Evolutionary conservation across 2,113 vertebrate species (phyloP).

Genomic region (Camarhynchus parvulus): DNA sequence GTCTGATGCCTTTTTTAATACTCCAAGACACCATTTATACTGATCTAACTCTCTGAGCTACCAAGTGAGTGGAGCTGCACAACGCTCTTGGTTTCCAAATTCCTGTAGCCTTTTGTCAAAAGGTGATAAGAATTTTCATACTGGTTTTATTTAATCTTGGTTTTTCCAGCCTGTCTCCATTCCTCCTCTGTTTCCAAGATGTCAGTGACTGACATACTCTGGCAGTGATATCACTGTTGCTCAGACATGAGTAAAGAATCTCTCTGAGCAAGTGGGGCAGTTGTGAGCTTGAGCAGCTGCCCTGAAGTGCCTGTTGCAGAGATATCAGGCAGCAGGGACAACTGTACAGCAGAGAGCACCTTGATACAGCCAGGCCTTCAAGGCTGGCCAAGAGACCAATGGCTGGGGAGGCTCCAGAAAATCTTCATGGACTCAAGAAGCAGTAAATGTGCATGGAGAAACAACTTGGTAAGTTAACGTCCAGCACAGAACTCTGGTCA

Average conservation of each 20-base stretch:
- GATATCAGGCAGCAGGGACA: not conserved
- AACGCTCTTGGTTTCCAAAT: not conserved
- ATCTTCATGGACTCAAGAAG: not conserved
- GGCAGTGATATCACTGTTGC: slow-evolving; percentile 40
- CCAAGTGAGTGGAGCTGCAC: not conserved
- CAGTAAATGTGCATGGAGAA: not conserved
- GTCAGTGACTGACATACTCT: slow-evolving; percentile 28
- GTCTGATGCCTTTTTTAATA: not conserved
- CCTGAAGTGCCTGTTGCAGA: not conserved
- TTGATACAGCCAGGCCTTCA: not conserved
- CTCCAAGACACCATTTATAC: not conserved
- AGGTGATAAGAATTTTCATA: slow-evolving; percentile 28
- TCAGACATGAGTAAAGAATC: slow-evolving; percentile 27
- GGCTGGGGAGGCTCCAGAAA: not conserved
- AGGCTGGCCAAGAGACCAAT: not conserved
- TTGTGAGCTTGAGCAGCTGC: not conserved
- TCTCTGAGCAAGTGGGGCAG: not conserved
- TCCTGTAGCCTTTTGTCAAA: not conserved
- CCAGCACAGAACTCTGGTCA: not conserved
- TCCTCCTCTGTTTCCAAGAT: slow-evolving; percentile 41
- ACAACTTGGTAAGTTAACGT: not conserved
- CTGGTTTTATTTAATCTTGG: not conserved
- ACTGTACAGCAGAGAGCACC: not conserved
- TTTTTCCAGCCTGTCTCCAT: not conserved
- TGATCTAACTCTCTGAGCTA: not conserved